These are phyloP conservation scores for Xerus rutilus DNA, from an alignment of 2,797 vertebrate species.

Conservation along the genomic window DNA sequence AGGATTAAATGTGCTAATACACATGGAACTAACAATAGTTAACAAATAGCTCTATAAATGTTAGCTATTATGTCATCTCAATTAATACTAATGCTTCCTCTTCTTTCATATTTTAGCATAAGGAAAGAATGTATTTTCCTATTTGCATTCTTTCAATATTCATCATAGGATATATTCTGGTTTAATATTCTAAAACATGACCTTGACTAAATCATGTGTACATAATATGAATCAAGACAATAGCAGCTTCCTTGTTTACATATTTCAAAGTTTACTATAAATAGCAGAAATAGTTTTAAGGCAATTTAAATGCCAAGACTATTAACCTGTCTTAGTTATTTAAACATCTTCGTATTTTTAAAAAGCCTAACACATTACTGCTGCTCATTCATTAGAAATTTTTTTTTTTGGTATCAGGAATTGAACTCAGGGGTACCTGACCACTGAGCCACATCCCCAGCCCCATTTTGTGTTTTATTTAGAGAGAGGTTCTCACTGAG, in stretches of 20 bases:
- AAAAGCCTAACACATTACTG: constrained; percentile 2
- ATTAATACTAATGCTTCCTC: constrained; percentile 42
- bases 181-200: constrained; percentile 63
- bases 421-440: too few species aligned
- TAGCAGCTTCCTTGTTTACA: constrained; percentile 42
- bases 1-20: constrained; percentile 29
- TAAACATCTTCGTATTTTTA: constrained; percentile 43
- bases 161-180: constrained; percentile 35
- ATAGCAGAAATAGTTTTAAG: constrained; percentile 51
- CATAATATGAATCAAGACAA: constrained; percentile 28
- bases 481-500: too few species aligned
- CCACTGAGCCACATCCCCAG: too few species aligned
- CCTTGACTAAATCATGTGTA: constrained; percentile 47
- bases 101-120: constrained; percentile 25
- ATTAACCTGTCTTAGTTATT: constrained; percentile 49
- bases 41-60: constrained; percentile 44
- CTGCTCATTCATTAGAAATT: constrained; percentile 48
- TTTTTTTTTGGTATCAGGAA: neutral
- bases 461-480: too few species aligned
- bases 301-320: constrained; percentile 59
- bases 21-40: neutral
- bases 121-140: constrained; percentile 8
- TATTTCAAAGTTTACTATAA: constrained; percentile 60
- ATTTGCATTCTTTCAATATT: constrained; percentile 51
- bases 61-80: neutral